A percentile compares a stretch with the other conserved stretches of the same genome.
These are phyloP conservation scores for Epinephelus cyanopodus DNA, from an alignment of 2,113 vertebrate genomes.

Conservation along the genomic window DNA sequence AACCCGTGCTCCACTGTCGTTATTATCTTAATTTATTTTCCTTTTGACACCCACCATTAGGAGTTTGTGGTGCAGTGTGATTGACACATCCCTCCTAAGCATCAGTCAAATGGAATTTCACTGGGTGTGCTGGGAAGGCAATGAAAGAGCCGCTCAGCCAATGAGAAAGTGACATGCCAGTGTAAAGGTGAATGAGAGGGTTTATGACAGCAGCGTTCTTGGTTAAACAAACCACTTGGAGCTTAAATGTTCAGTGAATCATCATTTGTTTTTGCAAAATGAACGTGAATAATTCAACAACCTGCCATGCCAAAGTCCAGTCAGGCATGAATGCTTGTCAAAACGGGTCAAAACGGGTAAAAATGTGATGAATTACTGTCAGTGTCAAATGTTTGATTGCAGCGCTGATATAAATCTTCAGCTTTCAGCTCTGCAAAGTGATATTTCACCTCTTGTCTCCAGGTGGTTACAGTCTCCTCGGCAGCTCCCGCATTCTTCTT, in stretches of 20 bases:
- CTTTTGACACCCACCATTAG: conserved; percentile 57
- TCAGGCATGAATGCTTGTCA: conserved; percentile 31
- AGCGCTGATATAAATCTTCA: conserved; percentile 30
- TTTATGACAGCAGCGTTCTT: not conserved
- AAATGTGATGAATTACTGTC: conserved; percentile 26
- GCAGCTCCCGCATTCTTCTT: not conserved
- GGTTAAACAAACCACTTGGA: conserved; percentile 21
- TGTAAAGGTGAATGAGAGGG: conserved; percentile 21
- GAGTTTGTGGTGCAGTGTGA: conserved; percentile 33
- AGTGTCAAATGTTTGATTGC: conserved; percentile 21
- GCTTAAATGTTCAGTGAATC: conserved; percentile 37
- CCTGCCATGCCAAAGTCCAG: conserved; percentile 34
- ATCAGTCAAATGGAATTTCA: conserved; percentile 68
- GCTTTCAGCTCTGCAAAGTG: conserved; percentile 7
- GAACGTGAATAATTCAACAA: conserved; percentile 36
- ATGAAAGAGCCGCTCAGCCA: not conserved
- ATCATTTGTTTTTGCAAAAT: conserved; percentile 39
- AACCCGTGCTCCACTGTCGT: conserved; percentile 28
- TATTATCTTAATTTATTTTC: conserved; percentile 67
- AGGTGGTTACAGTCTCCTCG: conserved; percentile 14
- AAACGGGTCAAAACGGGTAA: conserved; percentile 28
- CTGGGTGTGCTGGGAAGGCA: conserved; percentile 26
- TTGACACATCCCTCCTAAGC: conserved; percentile 40
- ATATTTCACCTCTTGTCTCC: conserved; percentile 11
- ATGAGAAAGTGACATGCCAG: not conserved